Base-by-base conservation (phyloP, 53 echinoderm and acorn worm genomes). In the Luidia sarsii region DNA sequence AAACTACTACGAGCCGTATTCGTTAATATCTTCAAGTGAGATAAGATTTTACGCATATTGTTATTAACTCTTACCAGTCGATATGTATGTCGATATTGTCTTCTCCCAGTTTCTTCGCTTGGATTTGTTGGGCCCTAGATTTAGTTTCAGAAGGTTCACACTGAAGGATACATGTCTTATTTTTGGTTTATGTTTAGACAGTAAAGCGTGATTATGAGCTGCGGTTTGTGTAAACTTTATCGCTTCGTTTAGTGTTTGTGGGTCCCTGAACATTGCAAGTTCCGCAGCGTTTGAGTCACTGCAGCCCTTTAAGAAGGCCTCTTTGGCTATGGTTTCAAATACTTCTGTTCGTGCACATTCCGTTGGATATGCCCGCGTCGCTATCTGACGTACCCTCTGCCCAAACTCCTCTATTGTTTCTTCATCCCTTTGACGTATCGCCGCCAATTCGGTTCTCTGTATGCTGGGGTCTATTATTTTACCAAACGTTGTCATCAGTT, bases 291-390 rank as follows among this genome's bases (percentile, higher is more conserved):
- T 18, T 11, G 30, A 48, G 30, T 68, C 32, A 29, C 18, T 28
- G n/a, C 48, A 68, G 4, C 48, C 50, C 20, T 49, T 49, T 4
- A 68, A 29, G 3, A 70, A 50, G n/a, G 33, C 50, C n/a, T 70
- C 70, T 70, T 52, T 70, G 33, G 50, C 50, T 39, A 70, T 3
- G 1, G 70, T 70, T 31, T 70, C 70, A 48, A 70, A 50, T 22
- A 35, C 70, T 1, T 70, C 34, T 30, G 70, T 52, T n/a, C 52
- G 30, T 11, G 70, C 50, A n/a, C n/a, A n/a, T n/a, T n/a, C n/a
- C 7, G 70, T 50, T n/a, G 70, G 22, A 18, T 31, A 70, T 0
- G 39, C 66, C 7, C 43, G 66, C 9, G 63, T 62, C 15, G 63
- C 35, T 13, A 62, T 30, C 14, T 69, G 50, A 1, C 69, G 29